Percentiles rank a stretch among this genome's conserved stretches.
Conservation (phyloP, 23 tunicate genomes). For the Oikopleura vanhoeffeni region DNA sequence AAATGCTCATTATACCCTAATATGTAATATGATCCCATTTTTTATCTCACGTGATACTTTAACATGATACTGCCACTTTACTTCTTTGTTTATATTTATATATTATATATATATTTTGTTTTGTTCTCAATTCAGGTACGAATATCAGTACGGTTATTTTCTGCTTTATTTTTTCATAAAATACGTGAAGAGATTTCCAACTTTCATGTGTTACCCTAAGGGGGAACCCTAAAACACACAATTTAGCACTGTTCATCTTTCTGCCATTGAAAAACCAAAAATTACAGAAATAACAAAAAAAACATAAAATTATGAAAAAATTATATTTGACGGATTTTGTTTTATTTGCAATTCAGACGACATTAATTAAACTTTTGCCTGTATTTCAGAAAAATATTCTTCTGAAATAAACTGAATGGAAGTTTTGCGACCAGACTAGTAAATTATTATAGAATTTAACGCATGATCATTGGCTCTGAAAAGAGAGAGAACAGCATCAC, state of each 20-base stretch:
- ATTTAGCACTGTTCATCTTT: background rate
- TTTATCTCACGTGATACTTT: conserved; percentile 5
- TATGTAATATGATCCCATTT: background rate
- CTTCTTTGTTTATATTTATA: conserved; percentile 9
- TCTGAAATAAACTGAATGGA: no score
- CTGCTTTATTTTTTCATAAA: background rate
- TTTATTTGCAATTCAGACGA: no score
- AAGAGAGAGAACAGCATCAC: no score
- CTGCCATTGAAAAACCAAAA: background rate
- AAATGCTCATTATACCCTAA: background rate
- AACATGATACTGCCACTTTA: background rate
- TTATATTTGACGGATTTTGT: no score
- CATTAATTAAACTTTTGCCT: no score
- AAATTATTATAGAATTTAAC: no score
- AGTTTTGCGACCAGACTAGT: no score
- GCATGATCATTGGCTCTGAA: no score
- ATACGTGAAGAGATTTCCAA: background rate
- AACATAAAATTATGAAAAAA: background rate
- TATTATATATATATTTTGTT: background rate
- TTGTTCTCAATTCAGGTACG: background rate
- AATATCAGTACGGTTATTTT: background rate
- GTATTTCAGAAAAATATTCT: no score
- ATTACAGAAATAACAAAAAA: background rate
- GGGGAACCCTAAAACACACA: no score
- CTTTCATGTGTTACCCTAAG: background rate